Conservation (phyloP, 2,797 vertebrate genomes). For the Leptodactylus fallax region DNA sequence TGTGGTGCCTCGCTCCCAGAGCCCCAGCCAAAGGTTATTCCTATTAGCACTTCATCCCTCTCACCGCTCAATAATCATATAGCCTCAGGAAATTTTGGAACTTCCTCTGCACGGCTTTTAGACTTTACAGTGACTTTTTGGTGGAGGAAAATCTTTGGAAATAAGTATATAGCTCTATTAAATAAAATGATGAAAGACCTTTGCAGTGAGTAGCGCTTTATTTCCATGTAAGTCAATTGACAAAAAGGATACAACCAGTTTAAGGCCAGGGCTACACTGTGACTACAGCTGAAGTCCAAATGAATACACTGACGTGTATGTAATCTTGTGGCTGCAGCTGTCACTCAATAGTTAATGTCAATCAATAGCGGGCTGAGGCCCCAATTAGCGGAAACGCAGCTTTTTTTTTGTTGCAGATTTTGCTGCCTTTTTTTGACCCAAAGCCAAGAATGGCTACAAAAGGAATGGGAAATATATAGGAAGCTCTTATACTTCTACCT, state of each 20-base stretch:
- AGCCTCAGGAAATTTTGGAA: slow-evolving; percentile 48
- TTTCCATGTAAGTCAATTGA: background rate
- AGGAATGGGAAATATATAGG: too few relatives aligned
- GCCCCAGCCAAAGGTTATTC: slow-evolving; percentile 51
- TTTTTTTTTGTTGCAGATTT: too few relatives aligned
- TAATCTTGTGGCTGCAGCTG: too few relatives aligned
- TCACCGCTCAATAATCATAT: slow-evolving; percentile 47
- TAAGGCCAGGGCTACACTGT: too few relatives aligned
- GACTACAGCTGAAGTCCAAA: too few relatives aligned
- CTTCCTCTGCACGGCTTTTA: slow-evolving; percentile 51
- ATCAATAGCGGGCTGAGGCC: too few relatives aligned
- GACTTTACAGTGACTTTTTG: slow-evolving; percentile 24
- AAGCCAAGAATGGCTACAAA: too few relatives aligned
- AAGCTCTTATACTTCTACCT: too few relatives aligned
- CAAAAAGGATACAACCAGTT: background rate
- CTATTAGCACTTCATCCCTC: slow-evolving; percentile 52
- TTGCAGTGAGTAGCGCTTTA: background rate
- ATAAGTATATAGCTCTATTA: background rate
- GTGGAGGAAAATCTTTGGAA: background rate
- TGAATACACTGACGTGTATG: too few relatives aligned
- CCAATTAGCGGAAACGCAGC: too few relatives aligned
- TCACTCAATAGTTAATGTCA: too few relatives aligned
- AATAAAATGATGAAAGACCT: background rate
- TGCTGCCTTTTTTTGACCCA: too few relatives aligned
- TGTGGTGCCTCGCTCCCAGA: slow-evolving; percentile 51